Evolutionary conservation across 1,140 invertebrate genomes (phyloP), one percentile per base, ranked within the genome.

Genomic region (Drosophila simulans): DNA sequence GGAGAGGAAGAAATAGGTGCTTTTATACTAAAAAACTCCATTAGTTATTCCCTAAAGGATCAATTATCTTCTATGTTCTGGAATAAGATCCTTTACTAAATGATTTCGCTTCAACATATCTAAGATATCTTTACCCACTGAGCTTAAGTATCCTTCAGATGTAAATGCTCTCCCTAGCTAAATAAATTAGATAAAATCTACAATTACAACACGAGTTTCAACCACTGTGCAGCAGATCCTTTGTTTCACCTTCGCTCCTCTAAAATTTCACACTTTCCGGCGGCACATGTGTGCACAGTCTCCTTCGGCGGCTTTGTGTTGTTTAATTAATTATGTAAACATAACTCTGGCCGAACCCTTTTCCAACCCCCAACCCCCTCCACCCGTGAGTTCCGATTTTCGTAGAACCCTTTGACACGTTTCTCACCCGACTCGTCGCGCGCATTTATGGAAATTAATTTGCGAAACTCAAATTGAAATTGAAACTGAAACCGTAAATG

Each of bases 321-420:
- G 80, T 91, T 91, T 91, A 91, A 91, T 91, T 90, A 91, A 91
- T 91, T 91, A 91, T 91, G 90, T 91, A 91, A 91, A 91, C 89
- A 89, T 91, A 85, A 83, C 79, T 85, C 88, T 74, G 76, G 64
- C 69, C 54, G 64, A 71, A 75, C 42, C 79, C 72, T 75, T 82
- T 83, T 75, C 34, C 35, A 77, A 86, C 56, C 70, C 74, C 60
- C 35, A 25, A 1, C 13, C 15, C 4, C 3, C 4, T 12, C 4
- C 10, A 7, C 8, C 15, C 3, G 5, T n/a, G n/a, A 42, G 8
- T n/a, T 42, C 2, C 17, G 15, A n/a, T 7, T 25, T 11, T 27
- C 11, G 43, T 11, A 31, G n/a, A 34, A 42, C 15, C 57, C 42
- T 42, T 60, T 35, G 20, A 45, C 62, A 48, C 73, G 74, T 62